Percentiles rank a stretch among this genome's conserved stretches.
These are phyloP conservation scores for Nycteola revayana DNA, from an alignment of 2,888 invertebrate genomes.

Conservation along the genomic window DNA sequence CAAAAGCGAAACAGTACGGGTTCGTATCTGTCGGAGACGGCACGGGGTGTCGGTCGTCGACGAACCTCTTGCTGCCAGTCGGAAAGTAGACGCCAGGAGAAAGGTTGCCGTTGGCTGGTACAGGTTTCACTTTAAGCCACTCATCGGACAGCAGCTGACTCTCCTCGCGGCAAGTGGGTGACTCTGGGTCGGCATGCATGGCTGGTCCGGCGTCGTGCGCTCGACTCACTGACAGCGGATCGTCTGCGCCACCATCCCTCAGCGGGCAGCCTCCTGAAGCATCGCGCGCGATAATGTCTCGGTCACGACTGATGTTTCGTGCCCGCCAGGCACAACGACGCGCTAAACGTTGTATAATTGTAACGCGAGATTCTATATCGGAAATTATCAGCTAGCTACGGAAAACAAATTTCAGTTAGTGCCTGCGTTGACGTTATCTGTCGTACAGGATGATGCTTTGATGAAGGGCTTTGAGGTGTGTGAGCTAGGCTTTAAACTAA, in stretches of 20 bases:
- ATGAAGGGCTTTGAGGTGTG: constrained; percentile 4
- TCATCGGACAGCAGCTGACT: constrained; percentile 73
- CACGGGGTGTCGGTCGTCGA: constrained; percentile 59
- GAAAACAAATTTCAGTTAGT: constrained; percentile 72
- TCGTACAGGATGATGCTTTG: constrained; percentile 52
- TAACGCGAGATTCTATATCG: constrained; percentile 74
- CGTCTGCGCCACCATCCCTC: constrained; percentile 69
- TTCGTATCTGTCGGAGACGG: constrained; percentile 62
- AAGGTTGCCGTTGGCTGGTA: constrained; percentile 69
- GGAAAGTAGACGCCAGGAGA: constrained; percentile 79
- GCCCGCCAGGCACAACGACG: constrained; percentile 53
- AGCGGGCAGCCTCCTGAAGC: constrained; percentile 68
- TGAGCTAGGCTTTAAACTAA: neutral
- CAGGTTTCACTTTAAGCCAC: constrained; percentile 74
- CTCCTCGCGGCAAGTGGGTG: constrained; percentile 74
- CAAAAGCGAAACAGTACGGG: constrained; percentile 73
- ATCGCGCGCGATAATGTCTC: constrained; percentile 77
- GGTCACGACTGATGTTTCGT: constrained; percentile 73
- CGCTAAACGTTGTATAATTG: constrained; percentile 79
- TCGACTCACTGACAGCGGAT: constrained; percentile 51
- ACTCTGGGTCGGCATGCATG: constrained; percentile 76
- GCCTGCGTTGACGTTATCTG: constrained; percentile 53
- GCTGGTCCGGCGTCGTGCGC: constrained; percentile 62
- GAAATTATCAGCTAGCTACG: constrained; percentile 74
- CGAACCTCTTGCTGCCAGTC: constrained; percentile 75